A percentile compares a stretch with the other conserved stretches of the same genome.
Evolutionary conservation across 2,113 vertebrate genomes (phyloP).

Genomic region (Euleptes europaea): DNA sequence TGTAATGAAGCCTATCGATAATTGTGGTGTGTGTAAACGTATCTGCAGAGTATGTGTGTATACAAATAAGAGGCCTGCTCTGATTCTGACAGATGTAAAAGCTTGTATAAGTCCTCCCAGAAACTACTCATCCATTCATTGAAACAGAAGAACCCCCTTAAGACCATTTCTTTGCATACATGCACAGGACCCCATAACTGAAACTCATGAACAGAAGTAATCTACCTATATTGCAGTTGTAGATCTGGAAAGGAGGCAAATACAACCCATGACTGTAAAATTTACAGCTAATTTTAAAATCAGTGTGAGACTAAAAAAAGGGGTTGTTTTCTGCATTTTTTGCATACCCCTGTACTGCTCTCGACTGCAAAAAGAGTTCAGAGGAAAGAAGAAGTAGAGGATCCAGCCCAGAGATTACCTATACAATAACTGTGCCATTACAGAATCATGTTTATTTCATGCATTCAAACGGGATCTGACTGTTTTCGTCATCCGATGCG

Average conservation of each 20-base stretch:
- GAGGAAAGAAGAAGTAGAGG: conserved; percentile 42
- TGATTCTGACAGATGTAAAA: neutral
- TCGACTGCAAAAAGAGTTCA: conserved; percentile 47
- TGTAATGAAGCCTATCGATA: no score
- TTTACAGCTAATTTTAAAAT: conserved; percentile 49
- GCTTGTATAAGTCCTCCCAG: neutral
- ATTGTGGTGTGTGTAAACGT: no score
- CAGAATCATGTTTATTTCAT: conserved; percentile 71
- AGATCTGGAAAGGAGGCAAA: neutral
- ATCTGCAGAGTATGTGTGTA: neutral
- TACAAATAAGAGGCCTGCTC: neutral
- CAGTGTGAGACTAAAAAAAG: conserved; percentile 7
- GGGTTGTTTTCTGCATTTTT: neutral
- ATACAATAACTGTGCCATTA: conserved; percentile 65
- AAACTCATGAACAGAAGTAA: neutral
- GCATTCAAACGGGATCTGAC: conserved; percentile 69
- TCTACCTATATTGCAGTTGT: neutral
- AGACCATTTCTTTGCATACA: neutral
- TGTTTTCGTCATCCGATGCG: conserved; percentile 57
- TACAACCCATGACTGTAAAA: neutral
- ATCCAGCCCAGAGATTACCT: conserved; percentile 52
- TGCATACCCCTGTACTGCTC: conserved; percentile 45
- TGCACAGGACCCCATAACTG: neutral
- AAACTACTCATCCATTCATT: neutral
- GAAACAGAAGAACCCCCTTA: neutral